These are phyloP conservation scores for Pseudorasbora parva DNA, from an alignment of 2,113 vertebrate genomes.

Conservation along the genomic window DNA sequence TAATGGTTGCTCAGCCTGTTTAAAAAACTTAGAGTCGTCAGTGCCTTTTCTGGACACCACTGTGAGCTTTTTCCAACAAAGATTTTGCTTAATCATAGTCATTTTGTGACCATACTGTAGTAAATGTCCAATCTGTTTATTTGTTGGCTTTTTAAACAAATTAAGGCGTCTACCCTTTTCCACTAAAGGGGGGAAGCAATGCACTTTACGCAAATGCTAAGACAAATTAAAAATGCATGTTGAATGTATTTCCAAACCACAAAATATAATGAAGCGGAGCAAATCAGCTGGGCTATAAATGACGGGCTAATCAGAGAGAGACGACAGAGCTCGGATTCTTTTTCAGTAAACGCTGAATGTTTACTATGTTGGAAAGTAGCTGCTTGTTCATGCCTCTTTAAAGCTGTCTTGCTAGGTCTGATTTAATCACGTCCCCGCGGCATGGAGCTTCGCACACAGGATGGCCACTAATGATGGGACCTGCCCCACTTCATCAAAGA, in stretches of 20 bases:
- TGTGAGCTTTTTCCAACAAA: conserved; percentile 26
- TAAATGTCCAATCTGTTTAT: conserved; percentile 10
- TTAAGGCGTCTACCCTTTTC: background rate
- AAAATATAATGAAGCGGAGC: conserved; percentile 12
- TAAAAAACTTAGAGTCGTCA: conserved; percentile 37
- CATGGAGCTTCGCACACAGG: conserved; percentile 6
- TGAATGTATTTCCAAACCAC: conserved; percentile 5
- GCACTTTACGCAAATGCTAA: conserved; percentile 1
- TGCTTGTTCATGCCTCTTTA: conserved; percentile 28
- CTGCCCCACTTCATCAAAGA: conserved; percentile 39
- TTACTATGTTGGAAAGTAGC: conserved; percentile 18
- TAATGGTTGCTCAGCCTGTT: conserved; percentile 47
- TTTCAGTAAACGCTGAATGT: conserved; percentile 20
- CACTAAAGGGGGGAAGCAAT: background rate
- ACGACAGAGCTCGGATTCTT: background rate
- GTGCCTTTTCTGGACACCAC: conserved; percentile 47
- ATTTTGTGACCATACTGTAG: conserved; percentile 14
- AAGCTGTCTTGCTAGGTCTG: conserved; percentile 3
- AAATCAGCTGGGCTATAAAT: conserved; percentile 5
- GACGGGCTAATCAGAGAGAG: background rate
- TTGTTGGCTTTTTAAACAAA: conserved; percentile 18
- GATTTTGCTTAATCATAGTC: conserved; percentile 35
- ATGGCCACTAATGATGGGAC: conserved; percentile 21
- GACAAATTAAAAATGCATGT: conserved; percentile 14
- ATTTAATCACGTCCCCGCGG: conserved; percentile 43